Percentiles rank a stretch among this genome's conserved stretches.
Conservation (phyloP, 2,797 vertebrate genomes). For the Chaetodon trifasciatus region DNA sequence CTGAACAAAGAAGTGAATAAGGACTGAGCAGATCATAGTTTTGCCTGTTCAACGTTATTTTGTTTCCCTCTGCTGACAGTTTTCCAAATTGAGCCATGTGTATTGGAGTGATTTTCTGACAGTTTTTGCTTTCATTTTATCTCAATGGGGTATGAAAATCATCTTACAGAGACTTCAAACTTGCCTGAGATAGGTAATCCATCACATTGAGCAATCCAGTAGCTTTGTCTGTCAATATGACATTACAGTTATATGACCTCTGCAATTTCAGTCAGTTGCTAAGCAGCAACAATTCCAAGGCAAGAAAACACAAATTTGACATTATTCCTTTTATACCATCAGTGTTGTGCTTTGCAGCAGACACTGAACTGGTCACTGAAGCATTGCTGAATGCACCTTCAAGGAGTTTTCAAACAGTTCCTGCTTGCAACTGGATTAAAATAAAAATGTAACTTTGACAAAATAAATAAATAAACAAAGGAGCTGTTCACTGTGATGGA, state of each 20-base stretch:
- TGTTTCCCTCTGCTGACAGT: neutral
- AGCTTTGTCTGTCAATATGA: constrained; percentile 29
- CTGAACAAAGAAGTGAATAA: neutral
- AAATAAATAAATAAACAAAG: constrained; percentile 22
- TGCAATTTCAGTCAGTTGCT: constrained; percentile 1
- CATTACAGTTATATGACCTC: constrained; percentile 6
- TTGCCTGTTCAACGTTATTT: neutral
- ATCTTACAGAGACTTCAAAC: constrained; percentile 26
- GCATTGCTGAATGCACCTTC: constrained; percentile 13
- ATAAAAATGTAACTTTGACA: constrained; percentile 22
- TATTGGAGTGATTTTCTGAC: constrained; percentile 1
- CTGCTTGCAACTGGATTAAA: constrained; percentile 13
- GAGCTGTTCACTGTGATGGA: constrained; percentile 39
- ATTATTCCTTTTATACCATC: constrained; percentile 6
- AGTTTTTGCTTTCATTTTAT: constrained; percentile 9
- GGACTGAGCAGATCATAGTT: neutral
- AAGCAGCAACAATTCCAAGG: constrained; percentile 10
- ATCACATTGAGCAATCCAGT: constrained; percentile 11
- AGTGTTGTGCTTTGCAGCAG: neutral
- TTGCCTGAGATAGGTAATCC: constrained; percentile 19
- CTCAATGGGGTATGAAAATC: neutral
- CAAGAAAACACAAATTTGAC: neutral
- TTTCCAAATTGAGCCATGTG: neutral
- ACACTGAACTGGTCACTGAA: neutral
- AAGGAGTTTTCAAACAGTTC: neutral